A percentile compares a stretch with the other conserved stretches of the same genome.
Conservation (phyloP, 2,888 invertebrate species). For the Philhelius pedissequus region DNA sequence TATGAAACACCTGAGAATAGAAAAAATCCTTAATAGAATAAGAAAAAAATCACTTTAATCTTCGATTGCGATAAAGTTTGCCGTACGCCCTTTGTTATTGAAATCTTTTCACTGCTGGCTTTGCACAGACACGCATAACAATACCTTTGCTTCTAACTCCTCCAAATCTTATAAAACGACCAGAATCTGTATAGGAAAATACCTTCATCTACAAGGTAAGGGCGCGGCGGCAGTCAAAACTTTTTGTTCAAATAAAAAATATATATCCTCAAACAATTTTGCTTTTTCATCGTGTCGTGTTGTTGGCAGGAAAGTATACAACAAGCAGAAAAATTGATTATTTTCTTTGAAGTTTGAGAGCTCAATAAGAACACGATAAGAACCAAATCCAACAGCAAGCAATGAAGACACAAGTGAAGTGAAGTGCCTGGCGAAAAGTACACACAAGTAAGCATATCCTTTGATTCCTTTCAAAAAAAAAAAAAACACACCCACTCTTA, state of each 20-base stretch:
- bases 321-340: constrained; percentile 21
- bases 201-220: background rate
- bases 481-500: background rate
- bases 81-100: constrained; percentile 22
- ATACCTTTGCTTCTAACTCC: constrained; percentile 9
- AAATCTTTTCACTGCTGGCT: constrained; percentile 22
- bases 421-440: constrained; percentile 44
- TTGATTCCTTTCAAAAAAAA: background rate
- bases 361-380: constrained; percentile 36
- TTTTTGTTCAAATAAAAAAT: background rate
- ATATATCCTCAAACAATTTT: background rate
- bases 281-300: background rate
- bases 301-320: background rate
- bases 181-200: background rate
- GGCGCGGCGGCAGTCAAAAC: background rate
- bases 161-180: background rate
- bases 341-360: background rate
- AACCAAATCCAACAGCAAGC: background rate
- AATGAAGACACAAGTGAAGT: constrained; percentile 27
- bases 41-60: constrained; percentile 43
- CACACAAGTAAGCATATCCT: background rate
- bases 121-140: constrained; percentile 8
- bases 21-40: background rate
- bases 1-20: background rate
- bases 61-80: constrained; percentile 41